Evolutionary conservation across 2,113 vertebrate species (phyloP).

Genomic region (Prinia subflava): DNA sequence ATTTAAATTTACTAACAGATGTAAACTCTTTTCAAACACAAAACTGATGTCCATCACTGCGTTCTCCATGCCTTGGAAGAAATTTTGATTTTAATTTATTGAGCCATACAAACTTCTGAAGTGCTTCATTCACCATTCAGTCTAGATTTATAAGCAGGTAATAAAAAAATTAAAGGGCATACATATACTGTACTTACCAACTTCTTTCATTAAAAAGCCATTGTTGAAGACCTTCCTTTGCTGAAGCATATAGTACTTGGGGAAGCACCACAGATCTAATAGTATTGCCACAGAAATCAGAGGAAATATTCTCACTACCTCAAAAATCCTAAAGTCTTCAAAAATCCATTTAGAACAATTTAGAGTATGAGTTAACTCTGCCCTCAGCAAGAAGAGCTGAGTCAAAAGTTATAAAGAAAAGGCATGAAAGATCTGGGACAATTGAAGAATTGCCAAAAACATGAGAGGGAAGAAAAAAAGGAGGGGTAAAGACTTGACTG

Average conservation of each 20-base stretch:
- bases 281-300: background rate
- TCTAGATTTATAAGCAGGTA: background rate
- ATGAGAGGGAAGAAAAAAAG: background rate
- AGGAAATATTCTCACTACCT: background rate
- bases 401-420: background rate
- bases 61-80: background rate
- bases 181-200: background rate
- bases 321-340: background rate
- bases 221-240: background rate
- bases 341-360: background rate
- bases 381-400: background rate
- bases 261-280: background rate
- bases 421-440: background rate
- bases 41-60: background rate
- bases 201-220: background rate
- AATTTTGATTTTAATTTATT: slow-evolving; percentile 8
- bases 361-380: background rate
- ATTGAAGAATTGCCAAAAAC: background rate
- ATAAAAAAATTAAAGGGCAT: slow-evolving; percentile 1
- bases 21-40: slow-evolving; percentile 18
- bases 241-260: background rate
- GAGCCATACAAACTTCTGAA: slow-evolving; percentile 2
- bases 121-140: background rate
- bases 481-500: background rate
- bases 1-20: slow-evolving; percentile 61